phyloP scores from a whole-genome alignment of 2,888 invertebrate species.

The Abrostola tripartita region DNA sequence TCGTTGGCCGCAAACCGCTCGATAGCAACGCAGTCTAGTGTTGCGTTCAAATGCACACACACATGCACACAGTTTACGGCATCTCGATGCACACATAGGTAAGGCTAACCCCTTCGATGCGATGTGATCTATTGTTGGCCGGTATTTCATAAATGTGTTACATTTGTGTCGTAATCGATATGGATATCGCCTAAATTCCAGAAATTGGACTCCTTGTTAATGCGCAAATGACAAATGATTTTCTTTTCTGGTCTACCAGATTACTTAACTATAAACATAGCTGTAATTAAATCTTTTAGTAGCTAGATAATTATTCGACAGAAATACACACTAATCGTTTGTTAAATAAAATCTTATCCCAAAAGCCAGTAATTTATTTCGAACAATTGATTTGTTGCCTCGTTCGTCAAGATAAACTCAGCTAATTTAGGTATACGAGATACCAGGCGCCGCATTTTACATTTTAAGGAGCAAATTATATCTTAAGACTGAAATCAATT shows the following conservation, averaged over 20 bases:
- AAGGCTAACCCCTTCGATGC: conserved; percentile 25
- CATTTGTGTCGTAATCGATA: conserved; percentile 24
- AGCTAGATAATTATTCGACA: not conserved
- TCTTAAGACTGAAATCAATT: not conserved
- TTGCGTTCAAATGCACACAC: conserved; percentile 40
- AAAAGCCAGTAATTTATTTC: conserved; percentile 2
- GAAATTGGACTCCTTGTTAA: not conserved
- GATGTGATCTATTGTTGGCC: conserved; percentile 31
- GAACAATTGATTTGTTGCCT: not conserved
- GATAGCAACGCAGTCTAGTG: conserved; percentile 53
- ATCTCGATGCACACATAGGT: conserved; percentile 26
- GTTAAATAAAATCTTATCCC: conserved; percentile 1
- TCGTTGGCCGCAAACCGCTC: conserved; percentile 51
- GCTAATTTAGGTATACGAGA: not conserved
- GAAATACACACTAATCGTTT: not conserved
- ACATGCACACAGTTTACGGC: conserved; percentile 19
- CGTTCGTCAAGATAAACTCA: conserved; percentile 3
- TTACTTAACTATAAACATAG: not conserved
- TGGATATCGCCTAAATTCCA: conserved; percentile 8
- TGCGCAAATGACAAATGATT: not conserved
- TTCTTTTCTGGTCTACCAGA: not conserved
- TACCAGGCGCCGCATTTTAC: not conserved
- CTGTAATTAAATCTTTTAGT: not conserved
- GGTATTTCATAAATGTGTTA: conserved; percentile 21
- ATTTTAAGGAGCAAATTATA: not conserved